phyloP scores from a whole-genome alignment of 2,113 vertebrate genomes.

The Amazona guildingii region DNA sequence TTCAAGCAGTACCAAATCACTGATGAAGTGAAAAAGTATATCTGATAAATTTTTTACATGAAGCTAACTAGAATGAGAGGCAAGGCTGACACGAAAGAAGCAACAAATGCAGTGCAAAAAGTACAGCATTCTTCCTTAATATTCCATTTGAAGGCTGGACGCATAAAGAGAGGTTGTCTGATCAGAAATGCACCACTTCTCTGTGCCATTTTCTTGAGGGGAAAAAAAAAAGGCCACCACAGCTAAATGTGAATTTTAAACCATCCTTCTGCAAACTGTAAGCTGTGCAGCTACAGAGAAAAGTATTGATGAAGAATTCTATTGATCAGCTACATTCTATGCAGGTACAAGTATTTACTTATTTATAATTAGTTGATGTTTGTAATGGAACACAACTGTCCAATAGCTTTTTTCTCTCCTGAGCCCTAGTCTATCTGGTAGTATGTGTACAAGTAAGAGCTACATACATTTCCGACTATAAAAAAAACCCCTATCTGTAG shows the following conservation, averaged over 20 bases:
- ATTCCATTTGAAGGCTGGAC: not conserved
- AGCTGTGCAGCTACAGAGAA: not conserved
- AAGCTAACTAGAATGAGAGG: not conserved
- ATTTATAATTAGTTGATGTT: not conserved
- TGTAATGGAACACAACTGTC: not conserved
- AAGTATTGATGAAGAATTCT: not conserved
- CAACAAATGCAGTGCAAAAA: not conserved
- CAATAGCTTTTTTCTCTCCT: not conserved
- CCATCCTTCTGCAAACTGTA: not conserved
- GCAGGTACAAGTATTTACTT: not conserved
- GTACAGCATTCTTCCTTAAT: not conserved
- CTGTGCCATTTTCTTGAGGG: not conserved
- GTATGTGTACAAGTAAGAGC: not conserved
- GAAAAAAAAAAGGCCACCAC: not conserved
- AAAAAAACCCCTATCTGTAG: not conserved
- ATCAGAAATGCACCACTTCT: not conserved
- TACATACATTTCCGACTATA: not conserved
- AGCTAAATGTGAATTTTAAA: not conserved
- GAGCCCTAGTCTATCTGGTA: not conserved
- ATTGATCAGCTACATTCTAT: not conserved
- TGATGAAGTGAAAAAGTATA: not conserved
- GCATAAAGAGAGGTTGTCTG: not conserved
- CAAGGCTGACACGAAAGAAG: not conserved
- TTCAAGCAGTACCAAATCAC: not conserved
- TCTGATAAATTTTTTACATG: not conserved